These are phyloP conservation scores for Ectemnius lituratus DNA, from an alignment of 2,888 invertebrate genomes.

Conservation along the genomic window DNA sequence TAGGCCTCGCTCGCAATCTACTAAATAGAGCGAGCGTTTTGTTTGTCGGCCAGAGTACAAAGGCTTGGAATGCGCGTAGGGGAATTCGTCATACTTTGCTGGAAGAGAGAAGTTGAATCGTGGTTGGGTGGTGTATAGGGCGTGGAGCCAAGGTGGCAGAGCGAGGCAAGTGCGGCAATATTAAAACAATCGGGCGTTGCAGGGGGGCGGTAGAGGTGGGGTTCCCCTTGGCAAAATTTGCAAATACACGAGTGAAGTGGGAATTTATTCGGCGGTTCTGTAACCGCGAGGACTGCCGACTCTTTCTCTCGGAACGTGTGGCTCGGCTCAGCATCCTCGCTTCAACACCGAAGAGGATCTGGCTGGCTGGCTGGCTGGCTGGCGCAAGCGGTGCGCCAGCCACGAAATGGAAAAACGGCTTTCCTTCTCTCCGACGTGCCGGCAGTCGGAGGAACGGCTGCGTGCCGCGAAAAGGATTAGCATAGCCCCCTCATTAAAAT, in stretches of 20 bases:
- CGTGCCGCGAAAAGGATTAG: conserved; percentile 74
- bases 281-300: conserved; percentile 46
- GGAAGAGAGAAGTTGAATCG: no score
- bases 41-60: no score
- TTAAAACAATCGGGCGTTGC: conserved; percentile 68
- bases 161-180: conserved; percentile 51
- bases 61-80: no score
- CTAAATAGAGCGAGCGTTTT: no score
- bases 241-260: conserved; percentile 71
- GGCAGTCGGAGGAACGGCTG: conserved; percentile 50
- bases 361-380: conserved; percentile 21
- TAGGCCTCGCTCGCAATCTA: no score
- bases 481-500: conserved; percentile 77
- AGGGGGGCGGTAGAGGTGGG: conserved; percentile 47
- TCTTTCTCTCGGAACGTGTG: conserved; percentile 17
- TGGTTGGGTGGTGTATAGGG: not conserved
- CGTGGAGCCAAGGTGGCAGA: conserved; percentile 27
- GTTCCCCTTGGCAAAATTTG: conserved; percentile 67
- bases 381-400: conserved; percentile 30
- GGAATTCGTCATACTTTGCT: no score
- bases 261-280: conserved; percentile 70
- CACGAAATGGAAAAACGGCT: conserved; percentile 70
- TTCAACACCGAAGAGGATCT: conserved; percentile 52
- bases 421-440: conserved; percentile 44
- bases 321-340: conserved; percentile 34